Base-by-base conservation (phyloP, 2,113 vertebrate species). In the Tragelaphus strepsiceros region DNA sequence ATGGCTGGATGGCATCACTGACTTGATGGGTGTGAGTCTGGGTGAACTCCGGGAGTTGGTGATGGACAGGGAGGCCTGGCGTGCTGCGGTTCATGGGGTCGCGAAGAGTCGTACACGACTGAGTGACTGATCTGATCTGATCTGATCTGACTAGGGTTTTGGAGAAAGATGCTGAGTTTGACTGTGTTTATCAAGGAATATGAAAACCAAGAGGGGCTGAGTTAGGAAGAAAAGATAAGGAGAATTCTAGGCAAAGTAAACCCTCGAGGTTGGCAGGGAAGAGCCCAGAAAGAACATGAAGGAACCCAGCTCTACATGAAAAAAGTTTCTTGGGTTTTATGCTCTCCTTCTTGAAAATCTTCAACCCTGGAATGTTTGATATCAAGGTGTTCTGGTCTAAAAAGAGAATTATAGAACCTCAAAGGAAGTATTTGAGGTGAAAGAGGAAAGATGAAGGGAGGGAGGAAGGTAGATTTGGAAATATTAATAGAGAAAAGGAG, bases 261-360 rank as follows among this genome's bases (percentile, higher is more conserved):
- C 58, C 82, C 56, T 58, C 32, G 28, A 88, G 82, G 90, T 85
- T 97, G 87, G 61, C n/a, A 82, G 78, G 51, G 80, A 90, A 77
- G 53, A n/a, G 74, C 62, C 0, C 81, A 56, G 85, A 91, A 94
- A 94, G 96, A 98, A 91, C 91, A 59, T 93, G 96, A 98, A 98
- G 96, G 26, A 71, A 58, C 82, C 84, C 35, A 17, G 74, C 82
- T 91, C 30, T 53, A 96, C 10, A 56, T 74, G 93, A 94, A 96
- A 98, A 13, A 94, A 49, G 46, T 74, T 88, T 97, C 82, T 96
- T 61, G 94, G 22, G 77, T 98, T 98, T 98, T 97, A 88, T 96
- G 91, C 96, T 90, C n/a, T 87, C 35, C 59, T 95, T 91, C 78
- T 64, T 81, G 59, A 82, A 97, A 96, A 71, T 6, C 51, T 93